A percentile compares a stretch with the other conserved stretches of the same genome.
Conservation (phyloP, 2,888 invertebrate genomes). For the Stramonita haemastoma region DNA sequence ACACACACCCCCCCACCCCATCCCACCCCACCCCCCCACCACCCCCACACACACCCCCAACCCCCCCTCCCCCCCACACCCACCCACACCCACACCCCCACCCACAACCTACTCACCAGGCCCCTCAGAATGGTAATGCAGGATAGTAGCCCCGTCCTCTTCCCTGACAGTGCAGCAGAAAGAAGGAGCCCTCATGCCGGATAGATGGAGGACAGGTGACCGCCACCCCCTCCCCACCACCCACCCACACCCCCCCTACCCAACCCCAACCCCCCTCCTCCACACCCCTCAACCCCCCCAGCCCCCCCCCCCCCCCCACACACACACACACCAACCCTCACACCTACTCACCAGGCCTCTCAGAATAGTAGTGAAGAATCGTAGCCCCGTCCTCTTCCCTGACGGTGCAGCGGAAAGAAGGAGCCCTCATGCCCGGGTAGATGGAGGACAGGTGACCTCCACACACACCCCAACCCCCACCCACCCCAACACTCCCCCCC, state of each 20-base stretch:
- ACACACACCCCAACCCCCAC: not conserved
- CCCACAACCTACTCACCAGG: too few species aligned
- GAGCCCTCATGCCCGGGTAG: conserved; percentile 88
- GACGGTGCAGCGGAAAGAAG: conserved; percentile 90
- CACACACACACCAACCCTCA: not conserved
- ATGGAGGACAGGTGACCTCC: conserved; percentile 91
- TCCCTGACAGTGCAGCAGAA: conserved; percentile 85
- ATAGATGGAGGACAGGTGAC: conserved; percentile 89
- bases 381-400: conserved; percentile 64
- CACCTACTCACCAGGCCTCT: too few species aligned
- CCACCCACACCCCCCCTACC: not conserved
- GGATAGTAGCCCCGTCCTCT: conserved; percentile 52
- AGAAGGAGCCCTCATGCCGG: conserved; percentile 89
- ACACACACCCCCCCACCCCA: too few species aligned
- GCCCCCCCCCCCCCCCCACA: conserved; percentile 77
- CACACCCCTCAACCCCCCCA: too few species aligned
- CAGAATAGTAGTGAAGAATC: conserved; percentile 94
- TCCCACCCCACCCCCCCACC: too few species aligned
- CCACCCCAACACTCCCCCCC: too few species aligned
- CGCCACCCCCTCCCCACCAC: too few species aligned
- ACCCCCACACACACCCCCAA: too few species aligned
- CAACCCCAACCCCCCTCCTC: too few species aligned
- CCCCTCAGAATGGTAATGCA: too few species aligned
- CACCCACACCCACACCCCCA: too few species aligned
- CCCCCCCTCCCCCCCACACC: too few species aligned